Evolutionary conservation across 2,888 invertebrate species (phyloP), one percentile per base, ranked within the genome.

Genomic region (Cartodere bifasciata): DNA sequence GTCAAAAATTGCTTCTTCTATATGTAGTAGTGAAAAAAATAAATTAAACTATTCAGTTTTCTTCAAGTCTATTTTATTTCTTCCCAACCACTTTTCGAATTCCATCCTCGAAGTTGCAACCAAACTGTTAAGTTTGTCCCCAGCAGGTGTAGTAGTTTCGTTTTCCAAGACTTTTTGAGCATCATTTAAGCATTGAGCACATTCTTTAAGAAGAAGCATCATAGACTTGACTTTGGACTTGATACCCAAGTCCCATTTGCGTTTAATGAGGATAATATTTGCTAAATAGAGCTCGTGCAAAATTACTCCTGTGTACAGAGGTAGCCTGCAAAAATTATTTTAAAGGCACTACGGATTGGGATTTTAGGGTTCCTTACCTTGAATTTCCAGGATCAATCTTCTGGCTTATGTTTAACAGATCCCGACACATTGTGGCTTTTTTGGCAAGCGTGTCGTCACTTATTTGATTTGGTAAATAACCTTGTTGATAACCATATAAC

Each of bases 261-360:
- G 35, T 28, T 50, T 49, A 4, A 53, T 45, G 14, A 50, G 14
- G 11, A 52, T 46, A 48, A 49, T 51, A 31, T 53, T 52, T 11
- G 49, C 50, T 28, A 50, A 32, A 29, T 52, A 43, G 4, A 50
- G 41, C 55, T 87, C 86, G 38, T 79, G 76, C 12, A 80, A 65
- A 28, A 85, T 66, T 2, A 86, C 82, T n/a, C 78, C 76, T 1
- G 73, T 70, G 48, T 87, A 87, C 13, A 88, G 64, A 37, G 77
- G 71, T 4, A 87, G 59, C 42, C 64, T 62, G 42, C 4, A 50
- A 46, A 23, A 7, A 20, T 7, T 20, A 20, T 20, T 7, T 7
- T 20, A 20, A 20, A 20, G n/a, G 6, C 6, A 20, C 20, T 7
- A 20, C 7, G n/a, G 6, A 20, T 7, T 20, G 20, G n/a, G 20